Percentiles rank a stretch among this genome's conserved stretches.
Conservation (phyloP, 2,797 vertebrate genomes). For the Sciurus vulgaris region DNA sequence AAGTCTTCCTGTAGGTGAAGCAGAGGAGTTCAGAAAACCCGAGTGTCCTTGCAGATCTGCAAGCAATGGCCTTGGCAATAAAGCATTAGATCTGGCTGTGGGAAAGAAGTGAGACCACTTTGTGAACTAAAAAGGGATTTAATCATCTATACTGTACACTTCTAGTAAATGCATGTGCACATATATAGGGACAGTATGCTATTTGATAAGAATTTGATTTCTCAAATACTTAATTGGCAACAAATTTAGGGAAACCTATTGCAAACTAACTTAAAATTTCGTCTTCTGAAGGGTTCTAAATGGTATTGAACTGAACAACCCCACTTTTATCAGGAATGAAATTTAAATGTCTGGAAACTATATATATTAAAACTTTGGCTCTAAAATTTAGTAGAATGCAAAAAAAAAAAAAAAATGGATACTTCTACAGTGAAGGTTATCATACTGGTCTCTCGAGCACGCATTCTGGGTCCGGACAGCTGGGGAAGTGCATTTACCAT, state of each 20-base stretch:
- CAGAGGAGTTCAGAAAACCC: neutral
- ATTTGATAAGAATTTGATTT: neutral
- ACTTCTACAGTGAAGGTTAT: slow-evolving; percentile 13
- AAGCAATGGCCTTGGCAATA: neutral
- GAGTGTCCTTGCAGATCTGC: slow-evolving; percentile 7
- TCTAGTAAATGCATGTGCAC: neutral
- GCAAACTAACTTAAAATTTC: neutral
- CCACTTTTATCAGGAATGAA: slow-evolving; percentile 57
- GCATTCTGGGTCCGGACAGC: slow-evolving; percentile 1
- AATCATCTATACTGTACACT: neutral
- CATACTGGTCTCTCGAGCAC: neutral
- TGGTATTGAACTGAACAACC: slow-evolving; percentile 41
- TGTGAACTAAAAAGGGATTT: neutral
- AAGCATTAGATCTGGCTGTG: neutral
- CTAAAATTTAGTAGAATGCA: neutral
- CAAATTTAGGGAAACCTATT: neutral
- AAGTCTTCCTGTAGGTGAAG: neutral
- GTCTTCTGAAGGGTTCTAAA: neutral
- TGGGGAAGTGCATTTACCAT: neutral
- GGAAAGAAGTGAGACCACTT: neutral
- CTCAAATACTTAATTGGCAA: neutral
- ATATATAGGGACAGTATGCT: neutral
- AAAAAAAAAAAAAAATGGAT: neutral
- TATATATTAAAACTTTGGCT: slow-evolving; percentile 13
- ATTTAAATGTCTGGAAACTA: slow-evolving; percentile 32